Evolutionary conservation across 1,140 invertebrate species (phyloP).

Genomic region (Latrodectus geometricus): DNA sequence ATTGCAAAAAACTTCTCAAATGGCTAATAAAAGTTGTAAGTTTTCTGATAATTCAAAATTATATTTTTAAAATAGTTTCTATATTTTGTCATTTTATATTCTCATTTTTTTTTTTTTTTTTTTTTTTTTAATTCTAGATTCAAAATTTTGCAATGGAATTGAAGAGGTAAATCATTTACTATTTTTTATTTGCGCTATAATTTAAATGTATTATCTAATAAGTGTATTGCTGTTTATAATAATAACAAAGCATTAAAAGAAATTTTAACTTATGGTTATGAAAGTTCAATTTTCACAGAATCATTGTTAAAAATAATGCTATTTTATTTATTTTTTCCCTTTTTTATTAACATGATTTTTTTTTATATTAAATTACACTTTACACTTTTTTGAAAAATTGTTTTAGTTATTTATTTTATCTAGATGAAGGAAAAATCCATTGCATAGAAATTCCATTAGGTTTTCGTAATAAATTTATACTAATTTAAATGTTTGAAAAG

Average conservation of each 20-base stretch:
- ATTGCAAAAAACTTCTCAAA: constrained; percentile 22
- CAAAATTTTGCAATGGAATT: constrained; percentile 37
- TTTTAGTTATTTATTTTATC: too few species aligned
- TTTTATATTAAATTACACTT: too few species aligned
- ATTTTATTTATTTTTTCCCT: neutral
- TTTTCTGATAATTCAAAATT: neutral
- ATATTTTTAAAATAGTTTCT: neutral
- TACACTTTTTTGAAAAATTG: too few species aligned
- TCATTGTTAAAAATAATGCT: neutral
- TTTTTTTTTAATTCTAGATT: constrained; percentile 29
- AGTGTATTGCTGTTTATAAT: neutral
- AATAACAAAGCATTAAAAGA: neutral
- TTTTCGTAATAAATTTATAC: too few species aligned
- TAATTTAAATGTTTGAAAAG: too few species aligned
- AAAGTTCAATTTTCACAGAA: neutral
- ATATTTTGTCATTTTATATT: neutral
- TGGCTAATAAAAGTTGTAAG: constrained; percentile 29
- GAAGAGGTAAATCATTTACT: constrained; percentile 18
- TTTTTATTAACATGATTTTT: too few species aligned
- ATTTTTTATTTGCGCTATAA: neutral
- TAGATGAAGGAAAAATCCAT: too few species aligned
- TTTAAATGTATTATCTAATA: neutral
- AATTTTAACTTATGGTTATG: neutral
- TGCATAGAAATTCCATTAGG: too few species aligned
- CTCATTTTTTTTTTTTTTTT: neutral